Evolutionary conservation across 2,797 vertebrate species (phyloP), one percentile per base, ranked within the genome.

Genomic region (Hyperoplus immaculatus): DNA sequence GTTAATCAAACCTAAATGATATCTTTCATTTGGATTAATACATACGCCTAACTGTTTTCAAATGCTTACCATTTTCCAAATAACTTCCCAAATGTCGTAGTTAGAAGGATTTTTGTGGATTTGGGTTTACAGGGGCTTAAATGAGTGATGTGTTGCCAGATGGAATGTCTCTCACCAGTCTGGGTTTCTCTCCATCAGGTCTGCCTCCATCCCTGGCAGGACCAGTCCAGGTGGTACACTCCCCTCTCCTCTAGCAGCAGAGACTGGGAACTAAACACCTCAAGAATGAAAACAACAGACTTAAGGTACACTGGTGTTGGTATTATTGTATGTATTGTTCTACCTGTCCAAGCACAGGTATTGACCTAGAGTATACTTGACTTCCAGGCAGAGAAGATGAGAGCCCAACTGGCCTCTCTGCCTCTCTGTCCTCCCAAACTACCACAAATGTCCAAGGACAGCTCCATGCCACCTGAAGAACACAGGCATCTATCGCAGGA

Each of bases 181-280:
- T 61, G 18, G 1, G 13, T 39, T 3, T 43, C 16, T 1, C 90
- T 54, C 18, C 54, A 0, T 60, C 93, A 83, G 92, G 83, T 53
- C 4, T 88, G 66, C 82, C 96, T 0, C 69, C 87, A 13, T 56
- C 89, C n/a, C 11, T 93, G 70, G 77, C 69, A 10, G 97, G 97
- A 0, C 92, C 95, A 0, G 80, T 96, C 1, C 94, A 96, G 86
- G 96, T 98, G 72, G 96, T 97, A 83, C 97, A 98, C 82, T 98
- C 97, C 0, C 97, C 97, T 0, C 95, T 98, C 9, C 96, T 98
- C 13, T 93, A 96, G 3, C 97, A 97, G 93, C 97, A 98, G 87
- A 94, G 97, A 80, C 85, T 97, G 14, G 95, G 96, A 77, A 90
- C 98, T 50, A 97, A 96, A 56, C 96, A 96, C 87, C 96, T 98